Evolutionary conservation across 2,113 vertebrate genomes (phyloP).

Genomic region (Lamprotornis superbus): DNA sequence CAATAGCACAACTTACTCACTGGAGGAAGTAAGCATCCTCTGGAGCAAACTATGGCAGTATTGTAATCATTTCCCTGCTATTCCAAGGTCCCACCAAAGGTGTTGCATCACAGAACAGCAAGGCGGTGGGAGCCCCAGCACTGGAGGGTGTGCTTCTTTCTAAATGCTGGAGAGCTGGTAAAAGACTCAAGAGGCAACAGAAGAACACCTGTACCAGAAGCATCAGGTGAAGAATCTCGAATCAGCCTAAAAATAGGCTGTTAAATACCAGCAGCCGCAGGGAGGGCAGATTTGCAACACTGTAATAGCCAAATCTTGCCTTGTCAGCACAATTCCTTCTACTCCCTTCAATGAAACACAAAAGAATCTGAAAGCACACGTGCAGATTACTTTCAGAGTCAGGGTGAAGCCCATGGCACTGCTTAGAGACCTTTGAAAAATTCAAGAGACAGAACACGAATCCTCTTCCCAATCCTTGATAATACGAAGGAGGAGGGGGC

Average conservation of each 20-base stretch:
- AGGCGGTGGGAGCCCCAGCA: neutral
- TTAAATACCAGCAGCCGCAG: neutral
- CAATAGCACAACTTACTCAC: neutral
- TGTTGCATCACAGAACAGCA: neutral
- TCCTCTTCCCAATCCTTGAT: neutral
- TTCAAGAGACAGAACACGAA: neutral
- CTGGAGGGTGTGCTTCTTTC: fast-evolving
- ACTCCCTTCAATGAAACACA: neutral
- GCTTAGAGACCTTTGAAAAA: neutral
- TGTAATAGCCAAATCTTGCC: neutral
- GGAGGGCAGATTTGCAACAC: neutral
- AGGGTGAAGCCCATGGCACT: neutral
- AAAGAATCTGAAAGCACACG: neutral
- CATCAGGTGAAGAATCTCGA: neutral
- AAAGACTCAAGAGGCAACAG: neutral
- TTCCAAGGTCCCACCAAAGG: neutral
- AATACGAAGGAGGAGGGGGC: neutral
- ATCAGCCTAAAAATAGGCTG: neutral
- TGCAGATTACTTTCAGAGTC: neutral
- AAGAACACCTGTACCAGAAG: neutral
- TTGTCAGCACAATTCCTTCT: neutral
- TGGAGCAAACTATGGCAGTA: neutral
- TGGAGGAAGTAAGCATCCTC: neutral
- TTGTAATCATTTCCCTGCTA: neutral
- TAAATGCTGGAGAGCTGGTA: neutral